A percentile compares a stretch with the other conserved stretches of the same genome.
phyloP scores from a whole-genome alignment of 2,113 vertebrate species.

The Seriola quinqueradiata region DNA sequence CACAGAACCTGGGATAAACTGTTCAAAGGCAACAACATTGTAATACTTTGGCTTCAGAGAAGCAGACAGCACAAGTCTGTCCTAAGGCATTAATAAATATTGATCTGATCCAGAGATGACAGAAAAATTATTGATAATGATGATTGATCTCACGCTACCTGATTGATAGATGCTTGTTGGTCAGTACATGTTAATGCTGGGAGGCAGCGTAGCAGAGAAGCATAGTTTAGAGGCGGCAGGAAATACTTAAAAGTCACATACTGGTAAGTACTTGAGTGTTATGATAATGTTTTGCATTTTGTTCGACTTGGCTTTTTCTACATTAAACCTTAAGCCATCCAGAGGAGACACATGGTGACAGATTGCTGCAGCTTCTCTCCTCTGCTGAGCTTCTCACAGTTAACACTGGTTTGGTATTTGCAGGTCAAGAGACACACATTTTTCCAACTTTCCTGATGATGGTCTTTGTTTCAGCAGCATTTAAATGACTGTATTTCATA shows the following conservation, averaged over 20 bases:
- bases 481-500: no score
- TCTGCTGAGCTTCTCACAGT: neutral
- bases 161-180: slow-evolving; percentile 19
- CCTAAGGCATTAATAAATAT: slow-evolving; percentile 36
- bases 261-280: neutral
- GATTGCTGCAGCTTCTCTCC: no score
- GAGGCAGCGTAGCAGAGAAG: neutral
- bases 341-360: neutral
- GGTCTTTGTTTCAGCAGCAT: no score
- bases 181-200: neutral
- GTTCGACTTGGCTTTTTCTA: neutral
- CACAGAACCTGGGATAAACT: neutral
- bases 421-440: no score
- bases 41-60: slow-evolving; percentile 7
- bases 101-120: slow-evolving; percentile 2
- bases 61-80: neutral
- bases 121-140: neutral
- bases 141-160: slow-evolving; percentile 46
- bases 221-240: no score
- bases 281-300: neutral
- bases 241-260: neutral
- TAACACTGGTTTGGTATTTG: neutral
- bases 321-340: neutral
- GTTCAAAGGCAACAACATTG: slow-evolving; percentile 33
- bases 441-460: no score